Evolutionary conservation across 37 sponge, comb jelly and placozoan species (phyloP).

Genomic region (Sycon ciliatum): DNA sequence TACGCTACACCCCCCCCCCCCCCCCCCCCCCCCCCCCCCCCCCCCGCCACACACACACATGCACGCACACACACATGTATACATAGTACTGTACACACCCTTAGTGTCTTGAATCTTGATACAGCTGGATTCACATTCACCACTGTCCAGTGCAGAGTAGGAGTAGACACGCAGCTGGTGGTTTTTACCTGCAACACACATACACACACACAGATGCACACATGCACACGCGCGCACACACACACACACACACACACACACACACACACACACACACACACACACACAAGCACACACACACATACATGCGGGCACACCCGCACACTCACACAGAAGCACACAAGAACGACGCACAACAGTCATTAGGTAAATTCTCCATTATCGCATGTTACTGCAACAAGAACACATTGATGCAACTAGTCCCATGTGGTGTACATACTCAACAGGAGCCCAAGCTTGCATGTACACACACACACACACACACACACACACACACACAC

Average conservation of each 20-base stretch:
- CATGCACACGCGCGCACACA: neutral
- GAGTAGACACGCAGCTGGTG: too few species aligned
- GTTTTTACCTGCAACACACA: neutral
- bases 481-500: constrained; percentile 13
- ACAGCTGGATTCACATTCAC: too few species aligned
- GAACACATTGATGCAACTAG: neutral
- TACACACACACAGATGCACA: neutral
- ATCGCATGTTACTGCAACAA: neutral
- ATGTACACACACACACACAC: constrained; percentile 22
- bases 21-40: neutral
- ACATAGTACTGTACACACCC: too few species aligned
- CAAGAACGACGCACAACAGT: neutral
- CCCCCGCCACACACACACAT: neutral
- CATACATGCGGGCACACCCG: neutral
- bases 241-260: constrained; percentile 26
- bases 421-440: neutral
- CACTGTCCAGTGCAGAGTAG: too few species aligned
- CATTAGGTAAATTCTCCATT: constrained; percentile 10
- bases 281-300: constrained; percentile 9
- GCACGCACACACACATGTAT: neutral
- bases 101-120: too few species aligned
- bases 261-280: constrained; percentile 19
- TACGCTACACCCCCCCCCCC: neutral
- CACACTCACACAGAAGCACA: neutral
- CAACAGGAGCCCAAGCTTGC: neutral